Conservation (phyloP, 2,888 invertebrate genomes). For the Baccha elongata region DNA sequence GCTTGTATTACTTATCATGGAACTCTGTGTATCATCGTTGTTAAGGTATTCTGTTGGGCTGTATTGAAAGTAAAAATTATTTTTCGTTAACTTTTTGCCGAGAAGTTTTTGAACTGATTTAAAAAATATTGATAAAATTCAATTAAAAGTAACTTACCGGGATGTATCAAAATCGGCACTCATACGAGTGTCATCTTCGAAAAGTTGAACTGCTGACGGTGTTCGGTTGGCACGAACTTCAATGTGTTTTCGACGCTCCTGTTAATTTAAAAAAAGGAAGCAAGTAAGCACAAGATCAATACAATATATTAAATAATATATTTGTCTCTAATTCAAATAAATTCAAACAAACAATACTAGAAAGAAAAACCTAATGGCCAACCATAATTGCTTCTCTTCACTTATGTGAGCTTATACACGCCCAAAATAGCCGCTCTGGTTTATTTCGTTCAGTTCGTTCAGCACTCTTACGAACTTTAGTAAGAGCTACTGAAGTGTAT, state of each 20-base stretch:
- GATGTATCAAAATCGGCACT: constrained; percentile 85
- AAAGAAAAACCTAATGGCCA: no score
- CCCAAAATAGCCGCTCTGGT: no score
- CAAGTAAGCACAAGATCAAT: background rate
- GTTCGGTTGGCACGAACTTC: constrained; percentile 45
- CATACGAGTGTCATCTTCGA: constrained; percentile 90
- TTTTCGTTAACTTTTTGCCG: background rate
- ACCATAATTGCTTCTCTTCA: no score
- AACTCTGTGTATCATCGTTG: constrained; percentile 90
- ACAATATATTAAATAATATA: background rate
- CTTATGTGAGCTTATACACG: no score
- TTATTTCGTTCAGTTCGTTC: no score
- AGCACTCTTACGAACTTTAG: no score
- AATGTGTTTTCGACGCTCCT: constrained; percentile 60
- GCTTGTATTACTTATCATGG: constrained; percentile 87
- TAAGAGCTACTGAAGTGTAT: no score
- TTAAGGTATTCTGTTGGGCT: constrained; percentile 81
- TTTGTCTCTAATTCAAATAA: no score
- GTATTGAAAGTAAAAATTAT: background rate
- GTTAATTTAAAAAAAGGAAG: background rate
- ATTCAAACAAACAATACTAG: no score
- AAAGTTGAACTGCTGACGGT: constrained; percentile 82
- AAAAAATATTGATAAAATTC: background rate
- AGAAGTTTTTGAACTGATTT: no score
- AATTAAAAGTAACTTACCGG: constrained; percentile 75